These are phyloP conservation scores for Natator depressus DNA, from an alignment of 2,113 vertebrate genomes.

Conservation along the genomic window DNA sequence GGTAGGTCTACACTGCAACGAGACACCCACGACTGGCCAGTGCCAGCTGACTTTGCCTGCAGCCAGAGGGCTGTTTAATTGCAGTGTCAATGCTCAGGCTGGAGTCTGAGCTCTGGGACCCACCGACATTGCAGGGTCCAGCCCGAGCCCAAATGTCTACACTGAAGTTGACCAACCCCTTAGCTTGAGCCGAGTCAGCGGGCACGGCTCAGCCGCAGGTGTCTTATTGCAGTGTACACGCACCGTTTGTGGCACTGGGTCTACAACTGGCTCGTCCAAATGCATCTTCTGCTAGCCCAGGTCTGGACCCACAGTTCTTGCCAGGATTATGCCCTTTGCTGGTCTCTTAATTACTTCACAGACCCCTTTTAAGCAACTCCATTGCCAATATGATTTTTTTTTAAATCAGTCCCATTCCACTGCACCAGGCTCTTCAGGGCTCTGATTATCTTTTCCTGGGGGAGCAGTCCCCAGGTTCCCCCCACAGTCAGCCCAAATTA, in stretches of 20 bases:
- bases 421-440: not conserved
- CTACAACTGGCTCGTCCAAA: not conserved
- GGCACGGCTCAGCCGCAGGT: too few relatives aligned
- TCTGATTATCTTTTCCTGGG: not conserved
- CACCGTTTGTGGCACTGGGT: not conserved
- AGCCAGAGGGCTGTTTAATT: not conserved
- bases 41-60: not conserved
- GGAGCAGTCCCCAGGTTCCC: too few relatives aligned
- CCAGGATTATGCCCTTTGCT: not conserved
- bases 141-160: not conserved
- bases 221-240: not conserved
- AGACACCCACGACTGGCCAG: not conserved
- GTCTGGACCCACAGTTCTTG: not conserved
- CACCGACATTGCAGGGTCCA: not conserved
- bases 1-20: not conserved
- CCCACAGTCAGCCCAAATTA: not conserved
- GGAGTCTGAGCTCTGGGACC: not conserved
- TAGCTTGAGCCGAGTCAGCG: not conserved
- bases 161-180: not conserved
- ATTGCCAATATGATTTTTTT: not conserved
- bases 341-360: not conserved
- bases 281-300: not conserved
- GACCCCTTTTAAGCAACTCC: not conserved
- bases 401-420: not conserved
- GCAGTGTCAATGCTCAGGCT: not conserved